Percentiles rank a stretch among this genome's conserved stretches.
Evolutionary conservation across 2,797 vertebrate species (phyloP).

Genomic region (Enteromius anoplus): DNA sequence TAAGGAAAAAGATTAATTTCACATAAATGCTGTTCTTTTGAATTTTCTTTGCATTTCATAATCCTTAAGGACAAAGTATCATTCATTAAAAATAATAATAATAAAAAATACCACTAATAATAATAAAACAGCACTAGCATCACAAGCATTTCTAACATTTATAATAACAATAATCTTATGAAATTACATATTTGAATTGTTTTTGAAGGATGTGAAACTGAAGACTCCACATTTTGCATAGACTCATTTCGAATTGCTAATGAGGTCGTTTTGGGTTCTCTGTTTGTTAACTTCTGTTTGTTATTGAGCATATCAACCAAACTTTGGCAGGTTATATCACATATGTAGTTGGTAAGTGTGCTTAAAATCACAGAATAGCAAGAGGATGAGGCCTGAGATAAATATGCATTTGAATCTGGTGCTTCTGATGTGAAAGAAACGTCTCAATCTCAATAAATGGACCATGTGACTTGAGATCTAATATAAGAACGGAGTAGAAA

Average conservation of each 20-base stretch:
- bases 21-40: background rate
- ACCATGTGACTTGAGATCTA: slow-evolving; percentile 21
- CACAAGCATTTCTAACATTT: background rate
- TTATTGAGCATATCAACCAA: background rate
- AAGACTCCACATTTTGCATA: background rate
- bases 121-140: background rate
- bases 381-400: slow-evolving; percentile 9
- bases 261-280: background rate
- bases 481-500: slow-evolving; percentile 14
- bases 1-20: background rate
- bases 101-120: too few relatives aligned
- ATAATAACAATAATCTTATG: background rate
- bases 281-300: background rate
- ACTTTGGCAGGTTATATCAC: background rate
- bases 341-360: background rate
- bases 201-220: background rate
- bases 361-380: slow-evolving; percentile 1
- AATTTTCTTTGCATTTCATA: background rate
- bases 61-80: background rate
- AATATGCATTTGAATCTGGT: background rate
- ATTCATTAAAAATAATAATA: too few relatives aligned
- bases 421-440: background rate
- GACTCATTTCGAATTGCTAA: background rate
- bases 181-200: background rate
- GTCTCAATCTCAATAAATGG: background rate